Evolutionary conservation across 2,888 invertebrate species (phyloP).

Genomic region (Tenthredo amoena): DNA sequence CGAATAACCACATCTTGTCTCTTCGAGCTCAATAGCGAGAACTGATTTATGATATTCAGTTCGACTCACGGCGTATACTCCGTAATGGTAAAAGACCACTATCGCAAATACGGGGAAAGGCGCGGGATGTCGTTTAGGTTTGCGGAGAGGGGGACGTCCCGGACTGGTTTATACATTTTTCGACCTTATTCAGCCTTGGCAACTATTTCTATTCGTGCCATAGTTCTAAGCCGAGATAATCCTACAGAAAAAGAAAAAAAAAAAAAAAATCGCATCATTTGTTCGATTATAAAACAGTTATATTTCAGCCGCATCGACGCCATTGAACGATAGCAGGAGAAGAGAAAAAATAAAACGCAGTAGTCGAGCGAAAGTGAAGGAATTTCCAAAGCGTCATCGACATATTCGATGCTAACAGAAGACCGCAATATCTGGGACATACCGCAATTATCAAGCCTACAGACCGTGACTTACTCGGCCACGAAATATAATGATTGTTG

Average conservation of each 20-base stretch:
- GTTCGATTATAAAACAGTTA: background rate
- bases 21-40: background rate
- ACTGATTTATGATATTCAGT: background rate
- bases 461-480: background rate
- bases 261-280: background rate
- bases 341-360: background rate
- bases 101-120: slow-evolving; percentile 19
- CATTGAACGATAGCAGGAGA: background rate
- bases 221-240: background rate
- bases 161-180: background rate
- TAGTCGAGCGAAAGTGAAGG: background rate
- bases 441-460: background rate
- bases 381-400: slow-evolving; percentile 9
- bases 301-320: background rate
- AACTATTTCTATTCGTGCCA: background rate
- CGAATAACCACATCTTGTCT: slow-evolving; percentile 1
- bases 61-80: background rate
- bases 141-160: background rate
- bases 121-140: background rate
- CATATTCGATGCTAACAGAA: background rate
- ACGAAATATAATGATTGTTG: slow-evolving; percentile 20
- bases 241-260: too few species aligned
- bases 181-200: background rate
- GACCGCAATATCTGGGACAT: background rate
- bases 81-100: background rate